A percentile compares a stretch with the other conserved stretches of the same genome.
These are phyloP conservation scores for Belonocnema kinseyi DNA, from an alignment of 1,140 invertebrate species.

Conservation along the genomic window DNA sequence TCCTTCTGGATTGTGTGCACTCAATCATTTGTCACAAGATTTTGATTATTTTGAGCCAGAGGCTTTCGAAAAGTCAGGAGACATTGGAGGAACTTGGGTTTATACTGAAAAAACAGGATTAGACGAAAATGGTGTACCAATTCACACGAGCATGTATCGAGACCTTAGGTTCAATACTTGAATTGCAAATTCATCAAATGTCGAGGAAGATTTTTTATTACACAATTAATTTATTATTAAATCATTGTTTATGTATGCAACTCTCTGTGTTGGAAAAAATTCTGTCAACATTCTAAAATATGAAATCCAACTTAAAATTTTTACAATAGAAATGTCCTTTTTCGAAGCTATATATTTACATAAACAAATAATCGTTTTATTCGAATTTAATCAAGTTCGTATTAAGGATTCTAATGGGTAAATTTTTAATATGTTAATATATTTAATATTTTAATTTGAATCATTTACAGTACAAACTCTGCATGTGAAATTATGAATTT, in stretches of 20 bases:
- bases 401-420: too few species aligned
- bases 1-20: slow-evolving; percentile 84
- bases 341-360: too few species aligned
- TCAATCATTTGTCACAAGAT: slow-evolving; percentile 75
- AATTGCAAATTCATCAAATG: too few species aligned
- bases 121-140: slow-evolving; percentile 78
- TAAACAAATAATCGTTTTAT: too few species aligned
- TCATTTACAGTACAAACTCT: slow-evolving; percentile 81
- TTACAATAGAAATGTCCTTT: too few species aligned
- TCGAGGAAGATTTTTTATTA: too few species aligned
- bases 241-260: too few species aligned
- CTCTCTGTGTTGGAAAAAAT: too few species aligned
- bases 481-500: slow-evolving; percentile 87
- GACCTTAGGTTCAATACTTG: slow-evolving; percentile 58
- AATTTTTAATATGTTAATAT: not conserved
- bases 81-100: slow-evolving; percentile 85
- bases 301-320: too few species aligned
- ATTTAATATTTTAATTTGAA: not conserved
- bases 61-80: slow-evolving; percentile 80
- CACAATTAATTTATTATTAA: too few species aligned
- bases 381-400: too few species aligned
- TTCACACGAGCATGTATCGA: slow-evolving; percentile 85
- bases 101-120: slow-evolving; percentile 80
- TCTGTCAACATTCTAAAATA: too few species aligned
- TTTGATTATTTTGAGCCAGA: slow-evolving; percentile 68